phyloP scores from a whole-genome alignment of 2,888 invertebrate genomes.

The Drosophila histrio region DNA sequence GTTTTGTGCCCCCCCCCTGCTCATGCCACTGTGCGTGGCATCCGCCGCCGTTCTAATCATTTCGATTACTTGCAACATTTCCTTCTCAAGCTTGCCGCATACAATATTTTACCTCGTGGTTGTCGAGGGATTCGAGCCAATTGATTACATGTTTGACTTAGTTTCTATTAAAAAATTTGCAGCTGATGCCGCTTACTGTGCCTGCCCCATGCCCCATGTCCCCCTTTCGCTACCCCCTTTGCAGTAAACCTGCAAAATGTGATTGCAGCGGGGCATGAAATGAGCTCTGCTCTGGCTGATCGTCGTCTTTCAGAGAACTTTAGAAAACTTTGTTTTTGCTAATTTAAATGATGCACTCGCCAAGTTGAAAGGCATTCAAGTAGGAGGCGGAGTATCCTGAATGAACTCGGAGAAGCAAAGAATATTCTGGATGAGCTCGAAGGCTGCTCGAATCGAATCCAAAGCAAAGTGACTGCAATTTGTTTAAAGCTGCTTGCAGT shows the following conservation, averaged over 20 bases:
- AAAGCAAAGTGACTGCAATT: slow-evolving; percentile 20
- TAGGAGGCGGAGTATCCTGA: not conserved
- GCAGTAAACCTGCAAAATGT: slow-evolving; percentile 3
- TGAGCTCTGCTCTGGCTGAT: slow-evolving; percentile 33
- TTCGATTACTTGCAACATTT: slow-evolving; percentile 12
- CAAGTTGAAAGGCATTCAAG: slow-evolving; percentile 4
- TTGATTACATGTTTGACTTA: slow-evolving; percentile 11
- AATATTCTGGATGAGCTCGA: not conserved
- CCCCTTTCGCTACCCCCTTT: not conserved
- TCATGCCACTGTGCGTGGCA: slow-evolving; percentile 11
- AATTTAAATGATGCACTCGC: slow-evolving; percentile 56
- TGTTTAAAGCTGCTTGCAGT: slow-evolving; percentile 19
- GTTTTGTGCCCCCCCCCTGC: not conserved
- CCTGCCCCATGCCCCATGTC: slow-evolving; percentile 9
- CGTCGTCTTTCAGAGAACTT: slow-evolving; percentile 19
- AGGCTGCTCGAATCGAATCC: slow-evolving; percentile 44
- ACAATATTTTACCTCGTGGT: slow-evolving; percentile 1
- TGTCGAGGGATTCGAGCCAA: not conserved
- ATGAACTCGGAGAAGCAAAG: not conserved
- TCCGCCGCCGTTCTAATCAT: slow-evolving; percentile 57
- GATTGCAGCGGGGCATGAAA: slow-evolving; percentile 36
- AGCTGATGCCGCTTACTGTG: slow-evolving; percentile 5
- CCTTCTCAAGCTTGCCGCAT: not conserved
- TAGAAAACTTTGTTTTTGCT: slow-evolving; percentile 31
- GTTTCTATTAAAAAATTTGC: slow-evolving; percentile 15